Evolutionary conservation across 2,113 vertebrate genomes (phyloP).

Genomic region (Indri indri): DNA sequence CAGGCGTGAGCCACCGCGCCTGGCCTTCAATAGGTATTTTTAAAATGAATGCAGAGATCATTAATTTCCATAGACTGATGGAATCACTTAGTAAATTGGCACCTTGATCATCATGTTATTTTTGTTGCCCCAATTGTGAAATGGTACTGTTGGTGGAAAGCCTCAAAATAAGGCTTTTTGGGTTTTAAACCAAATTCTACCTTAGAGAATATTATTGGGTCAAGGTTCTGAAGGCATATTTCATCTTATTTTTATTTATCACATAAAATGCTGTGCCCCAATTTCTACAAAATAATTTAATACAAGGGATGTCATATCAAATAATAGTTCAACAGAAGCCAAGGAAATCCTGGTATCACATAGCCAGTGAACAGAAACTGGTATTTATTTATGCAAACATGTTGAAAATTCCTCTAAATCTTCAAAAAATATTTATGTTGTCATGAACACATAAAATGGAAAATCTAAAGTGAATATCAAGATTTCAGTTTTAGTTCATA

Average conservation of each 20-base stretch:
- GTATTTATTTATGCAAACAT: conserved; percentile 60
- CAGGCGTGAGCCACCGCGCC: no score
- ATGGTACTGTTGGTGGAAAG: not conserved
- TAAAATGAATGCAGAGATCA: not conserved
- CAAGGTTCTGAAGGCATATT: not conserved
- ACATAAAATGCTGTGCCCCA: not conserved
- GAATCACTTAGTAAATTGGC: not conserved
- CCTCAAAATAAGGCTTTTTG: not conserved
- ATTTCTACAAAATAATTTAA: conserved; percentile 22
- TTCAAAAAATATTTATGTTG: conserved; percentile 35
- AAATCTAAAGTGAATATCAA: conserved; percentile 15
- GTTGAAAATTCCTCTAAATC: conserved; percentile 18
- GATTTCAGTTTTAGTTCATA: conserved; percentile 49
- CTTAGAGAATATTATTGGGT: not conserved
- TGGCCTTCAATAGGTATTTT: not conserved
- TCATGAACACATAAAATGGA: conserved; percentile 32
- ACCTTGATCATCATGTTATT: not conserved
- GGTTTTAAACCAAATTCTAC: not conserved
- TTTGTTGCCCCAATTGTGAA: not conserved
- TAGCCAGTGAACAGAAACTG: conserved; percentile 31
- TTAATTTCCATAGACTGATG: not conserved
- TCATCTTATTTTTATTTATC: not conserved
- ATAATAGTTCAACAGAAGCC: conserved; percentile 45
- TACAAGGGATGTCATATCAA: not conserved
- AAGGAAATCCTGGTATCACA: conserved; percentile 51